Evolutionary conservation across 2,113 vertebrate genomes (phyloP).

Genomic region (Montifringilla adamsi): DNA sequence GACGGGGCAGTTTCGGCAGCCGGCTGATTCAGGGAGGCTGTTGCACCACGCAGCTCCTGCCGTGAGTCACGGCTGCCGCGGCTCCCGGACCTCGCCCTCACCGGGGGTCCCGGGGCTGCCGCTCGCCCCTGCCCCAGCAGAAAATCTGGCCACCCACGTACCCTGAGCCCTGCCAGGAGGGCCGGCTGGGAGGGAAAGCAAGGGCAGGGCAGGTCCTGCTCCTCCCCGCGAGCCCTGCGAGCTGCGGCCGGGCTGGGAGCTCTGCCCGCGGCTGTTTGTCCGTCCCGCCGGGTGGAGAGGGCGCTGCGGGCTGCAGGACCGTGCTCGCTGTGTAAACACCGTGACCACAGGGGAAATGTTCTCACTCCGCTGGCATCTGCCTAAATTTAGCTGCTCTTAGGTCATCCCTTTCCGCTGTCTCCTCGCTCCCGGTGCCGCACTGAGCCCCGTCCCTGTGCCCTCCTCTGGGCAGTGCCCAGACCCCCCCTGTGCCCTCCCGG

Average conservation of each 20-base stretch:
- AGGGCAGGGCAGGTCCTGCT: background rate
- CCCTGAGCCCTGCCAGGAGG: background rate
- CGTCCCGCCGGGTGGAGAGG: rapidly evolving
- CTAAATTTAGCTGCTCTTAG: slow-evolving; percentile 50
- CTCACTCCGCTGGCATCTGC: slow-evolving; percentile 32
- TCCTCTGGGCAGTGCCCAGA: background rate
- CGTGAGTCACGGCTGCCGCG: background rate
- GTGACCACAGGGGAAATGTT: slow-evolving; percentile 52
- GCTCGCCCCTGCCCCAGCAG: background rate
- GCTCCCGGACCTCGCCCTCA: background rate
- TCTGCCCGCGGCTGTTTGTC: rapidly evolving
- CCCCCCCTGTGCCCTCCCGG: background rate
- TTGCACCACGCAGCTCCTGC: background rate
- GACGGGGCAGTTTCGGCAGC: slow-evolving; percentile 38
- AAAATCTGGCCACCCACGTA: rapidly evolving
- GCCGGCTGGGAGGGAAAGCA: background rate
- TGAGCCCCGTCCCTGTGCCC: background rate
- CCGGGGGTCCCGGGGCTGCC: background rate
- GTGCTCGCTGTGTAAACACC: background rate
- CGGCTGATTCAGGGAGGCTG: background rate
- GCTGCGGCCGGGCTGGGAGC: background rate
- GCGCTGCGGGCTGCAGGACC: background rate
- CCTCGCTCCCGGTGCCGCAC: background rate
- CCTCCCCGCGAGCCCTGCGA: rapidly evolving
- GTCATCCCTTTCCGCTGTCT: background rate